A percentile compares a stretch with the other conserved stretches of the same genome.
These are phyloP conservation scores for Plebejus anna DNA, from an alignment of 2,888 invertebrate species.

Conservation along the genomic window DNA sequence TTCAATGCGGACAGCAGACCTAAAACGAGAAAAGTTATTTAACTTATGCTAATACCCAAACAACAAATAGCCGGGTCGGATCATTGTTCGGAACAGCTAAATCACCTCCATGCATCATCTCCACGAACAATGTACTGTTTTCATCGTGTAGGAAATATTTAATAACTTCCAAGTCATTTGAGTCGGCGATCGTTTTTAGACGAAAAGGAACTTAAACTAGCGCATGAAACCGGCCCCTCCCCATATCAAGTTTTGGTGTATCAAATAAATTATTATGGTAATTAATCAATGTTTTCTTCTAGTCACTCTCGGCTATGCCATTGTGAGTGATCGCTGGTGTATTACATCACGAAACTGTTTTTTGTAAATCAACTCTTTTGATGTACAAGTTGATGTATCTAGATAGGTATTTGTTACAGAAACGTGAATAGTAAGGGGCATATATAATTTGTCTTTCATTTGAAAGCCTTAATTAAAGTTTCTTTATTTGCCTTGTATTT, in stretches of 20 bases:
- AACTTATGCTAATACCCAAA: slow-evolving; percentile 65
- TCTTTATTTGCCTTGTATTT: neutral
- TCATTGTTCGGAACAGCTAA: slow-evolving; percentile 75
- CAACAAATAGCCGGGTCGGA: slow-evolving; percentile 68
- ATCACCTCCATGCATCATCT: slow-evolving; percentile 74
- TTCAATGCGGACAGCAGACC: slow-evolving; percentile 73
- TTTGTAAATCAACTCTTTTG: slow-evolving; percentile 58
- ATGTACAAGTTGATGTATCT: slow-evolving; percentile 42
- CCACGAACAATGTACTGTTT: slow-evolving; percentile 71
- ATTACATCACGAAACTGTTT: slow-evolving; percentile 63
- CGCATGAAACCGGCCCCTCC: slow-evolving; percentile 69
- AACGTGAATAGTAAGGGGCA: neutral
- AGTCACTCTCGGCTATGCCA: slow-evolving; percentile 70
- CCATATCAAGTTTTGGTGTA: slow-evolving; percentile 76
- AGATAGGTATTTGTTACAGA: neutral
- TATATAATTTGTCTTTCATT: neutral
- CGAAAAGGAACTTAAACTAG: slow-evolving; percentile 63
- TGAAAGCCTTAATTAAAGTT: neutral
- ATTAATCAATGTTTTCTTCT: slow-evolving; percentile 80
- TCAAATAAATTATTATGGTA: slow-evolving; percentile 81
- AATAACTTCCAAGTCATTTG: slow-evolving; percentile 50
- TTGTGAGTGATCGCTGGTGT: slow-evolving; percentile 75
- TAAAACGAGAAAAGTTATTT: slow-evolving; percentile 49
- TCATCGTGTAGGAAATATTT: slow-evolving; percentile 65
- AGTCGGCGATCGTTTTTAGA: slow-evolving; percentile 52